Evolutionary conservation across 2,113 vertebrate genomes (phyloP).

Genomic region (Greenwoodochromis staneri): DNA sequence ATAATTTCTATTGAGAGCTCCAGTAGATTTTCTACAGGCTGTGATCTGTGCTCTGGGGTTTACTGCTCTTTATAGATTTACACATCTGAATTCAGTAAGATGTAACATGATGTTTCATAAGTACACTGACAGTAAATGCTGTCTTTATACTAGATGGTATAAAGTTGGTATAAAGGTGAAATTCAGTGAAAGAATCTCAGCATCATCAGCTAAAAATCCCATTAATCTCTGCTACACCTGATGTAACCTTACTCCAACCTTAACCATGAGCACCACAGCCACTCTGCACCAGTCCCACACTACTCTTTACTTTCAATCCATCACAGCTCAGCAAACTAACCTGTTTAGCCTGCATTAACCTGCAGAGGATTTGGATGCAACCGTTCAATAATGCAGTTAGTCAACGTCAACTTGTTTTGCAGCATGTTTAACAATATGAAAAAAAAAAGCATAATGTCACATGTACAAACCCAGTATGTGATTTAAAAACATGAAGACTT

Average conservation of each 20-base stretch:
- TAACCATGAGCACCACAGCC: neutral
- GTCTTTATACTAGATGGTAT: neutral
- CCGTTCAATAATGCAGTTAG: neutral
- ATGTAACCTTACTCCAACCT: neutral
- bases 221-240: neutral
- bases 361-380: neutral
- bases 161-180: neutral
- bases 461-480: accelerated
- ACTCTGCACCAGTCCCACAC: neutral
- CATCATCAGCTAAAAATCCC: neutral
- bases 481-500: neutral
- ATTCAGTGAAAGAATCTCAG: neutral
- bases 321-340: neutral
- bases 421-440: neutral
- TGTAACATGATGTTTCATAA: neutral
- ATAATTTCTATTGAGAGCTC: neutral
- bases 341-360: neutral
- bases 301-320: neutral
- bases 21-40: neutral
- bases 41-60: neutral
- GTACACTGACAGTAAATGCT: neutral
- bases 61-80: neutral
- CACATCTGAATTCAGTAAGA: neutral
- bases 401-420: neutral
- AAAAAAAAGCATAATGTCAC: neutral